Conservation (phyloP, 2,888 invertebrate species). For the Lepetodrilus schrolli region DNA sequence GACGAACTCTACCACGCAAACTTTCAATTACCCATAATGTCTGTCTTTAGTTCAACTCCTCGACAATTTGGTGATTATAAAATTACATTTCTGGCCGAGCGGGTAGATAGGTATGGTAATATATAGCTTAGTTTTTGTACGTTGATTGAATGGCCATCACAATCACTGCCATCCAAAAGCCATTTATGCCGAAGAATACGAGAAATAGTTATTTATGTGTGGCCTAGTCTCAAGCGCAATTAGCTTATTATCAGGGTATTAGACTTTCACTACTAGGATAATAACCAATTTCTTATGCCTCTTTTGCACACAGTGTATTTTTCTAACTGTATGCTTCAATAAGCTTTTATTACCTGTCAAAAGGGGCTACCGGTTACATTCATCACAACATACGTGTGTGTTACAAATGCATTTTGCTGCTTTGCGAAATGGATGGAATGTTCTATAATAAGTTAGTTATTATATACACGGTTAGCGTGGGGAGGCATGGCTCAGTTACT, state of each 20-base stretch:
- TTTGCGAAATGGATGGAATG: too few species aligned
- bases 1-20: too few species aligned
- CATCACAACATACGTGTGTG: too few species aligned
- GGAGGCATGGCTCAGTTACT: too few species aligned
- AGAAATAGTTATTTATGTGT: neutral
- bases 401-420: too few species aligned
- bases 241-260: conserved; percentile 19
- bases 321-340: neutral
- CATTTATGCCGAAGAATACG: neutral
- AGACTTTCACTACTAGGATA: conserved; percentile 20
- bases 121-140: neutral
- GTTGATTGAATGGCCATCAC: conserved; percentile 17
- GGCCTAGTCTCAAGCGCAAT: neutral
- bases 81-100: neutral
- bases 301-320: too few species aligned
- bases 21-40: neutral
- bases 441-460: too few species aligned
- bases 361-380: too few species aligned
- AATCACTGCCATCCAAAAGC: neutral
- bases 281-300: too few species aligned
- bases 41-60: neutral
- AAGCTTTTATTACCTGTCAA: conserved; percentile 11
- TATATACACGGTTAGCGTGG: too few species aligned
- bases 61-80: conserved; percentile 13
- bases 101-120: conserved; percentile 11